phyloP scores from a whole-genome alignment of 2,797 vertebrate species.

The Trachurus trachurus region DNA sequence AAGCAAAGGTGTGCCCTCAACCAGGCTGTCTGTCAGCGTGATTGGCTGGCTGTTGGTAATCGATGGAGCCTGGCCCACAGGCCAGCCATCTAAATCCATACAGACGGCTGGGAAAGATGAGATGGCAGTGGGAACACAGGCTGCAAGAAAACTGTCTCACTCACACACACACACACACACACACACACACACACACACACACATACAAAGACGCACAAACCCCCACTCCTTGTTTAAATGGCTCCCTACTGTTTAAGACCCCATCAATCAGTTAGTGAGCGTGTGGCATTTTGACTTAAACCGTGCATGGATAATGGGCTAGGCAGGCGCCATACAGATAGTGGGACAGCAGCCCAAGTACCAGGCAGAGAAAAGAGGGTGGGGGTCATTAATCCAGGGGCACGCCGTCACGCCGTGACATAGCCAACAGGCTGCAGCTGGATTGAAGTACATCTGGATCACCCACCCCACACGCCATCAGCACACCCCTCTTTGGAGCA shows the following conservation, averaged over 20 bases:
- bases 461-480: neutral
- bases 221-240: constrained; percentile 63
- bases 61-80: constrained; percentile 74
- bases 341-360: constrained; percentile 69
- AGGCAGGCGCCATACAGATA: constrained; percentile 70
- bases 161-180: neutral
- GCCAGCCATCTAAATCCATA: constrained; percentile 78
- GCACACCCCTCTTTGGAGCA: constrained; percentile 42
- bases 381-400: constrained; percentile 71
- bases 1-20: constrained; percentile 76
- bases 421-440: constrained; percentile 80
- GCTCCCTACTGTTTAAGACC: constrained; percentile 71
- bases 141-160: constrained; percentile 46
- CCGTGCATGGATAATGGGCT: constrained; percentile 78
- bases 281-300: constrained; percentile 80
- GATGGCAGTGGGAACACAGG: constrained; percentile 57
- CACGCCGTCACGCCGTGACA: constrained; percentile 57
- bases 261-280: constrained; percentile 75
- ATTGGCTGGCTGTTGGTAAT: constrained; percentile 80
- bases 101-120: constrained; percentile 70
- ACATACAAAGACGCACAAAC: constrained; percentile 12
- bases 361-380: constrained; percentile 26
- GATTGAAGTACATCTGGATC: constrained; percentile 72
- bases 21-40: constrained; percentile 75
- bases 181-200: neutral